A percentile compares a stretch with the other conserved stretches of the same genome.
These are phyloP conservation scores for Hemichromis elongatus DNA, from an alignment of 2,113 vertebrate genomes.

Conservation along the genomic window DNA sequence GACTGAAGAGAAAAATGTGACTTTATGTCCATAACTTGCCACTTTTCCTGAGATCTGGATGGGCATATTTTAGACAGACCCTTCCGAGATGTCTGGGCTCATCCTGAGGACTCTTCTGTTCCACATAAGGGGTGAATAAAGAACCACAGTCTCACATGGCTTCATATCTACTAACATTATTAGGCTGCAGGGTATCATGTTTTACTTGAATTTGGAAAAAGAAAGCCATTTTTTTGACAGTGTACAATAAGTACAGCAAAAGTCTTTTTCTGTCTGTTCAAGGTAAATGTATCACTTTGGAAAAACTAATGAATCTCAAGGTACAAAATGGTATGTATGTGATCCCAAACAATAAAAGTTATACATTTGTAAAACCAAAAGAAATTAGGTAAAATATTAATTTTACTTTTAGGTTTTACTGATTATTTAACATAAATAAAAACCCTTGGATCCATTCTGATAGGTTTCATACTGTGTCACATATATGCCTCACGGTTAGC, in stretches of 20 bases:
- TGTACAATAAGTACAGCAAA: neutral
- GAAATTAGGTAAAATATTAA: neutral
- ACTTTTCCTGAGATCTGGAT: neutral
- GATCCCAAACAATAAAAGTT: neutral
- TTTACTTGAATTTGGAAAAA: neutral
- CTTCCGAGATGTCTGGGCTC: neutral
- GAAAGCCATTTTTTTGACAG: neutral
- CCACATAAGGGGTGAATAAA: neutral
- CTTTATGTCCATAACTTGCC: neutral
- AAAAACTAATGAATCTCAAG: neutral
- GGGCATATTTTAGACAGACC: neutral
- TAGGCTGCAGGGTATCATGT: neutral
- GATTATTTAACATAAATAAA: neutral
- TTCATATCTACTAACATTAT: accelerated
- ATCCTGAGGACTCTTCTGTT: neutral
- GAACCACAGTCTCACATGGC: neutral
- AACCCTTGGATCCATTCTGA: neutral
- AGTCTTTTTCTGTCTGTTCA: neutral
- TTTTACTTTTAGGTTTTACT: neutral
- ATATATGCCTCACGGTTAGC: neutral
- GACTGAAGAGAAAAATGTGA: neutral
- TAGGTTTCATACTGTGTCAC: neutral
- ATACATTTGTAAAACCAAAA: neutral
- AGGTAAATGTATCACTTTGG: neutral
- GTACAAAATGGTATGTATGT: neutral